Evolutionary conservation across 1,140 invertebrate genomes (phyloP).

Genomic region (Drosophila virilis): DNA sequence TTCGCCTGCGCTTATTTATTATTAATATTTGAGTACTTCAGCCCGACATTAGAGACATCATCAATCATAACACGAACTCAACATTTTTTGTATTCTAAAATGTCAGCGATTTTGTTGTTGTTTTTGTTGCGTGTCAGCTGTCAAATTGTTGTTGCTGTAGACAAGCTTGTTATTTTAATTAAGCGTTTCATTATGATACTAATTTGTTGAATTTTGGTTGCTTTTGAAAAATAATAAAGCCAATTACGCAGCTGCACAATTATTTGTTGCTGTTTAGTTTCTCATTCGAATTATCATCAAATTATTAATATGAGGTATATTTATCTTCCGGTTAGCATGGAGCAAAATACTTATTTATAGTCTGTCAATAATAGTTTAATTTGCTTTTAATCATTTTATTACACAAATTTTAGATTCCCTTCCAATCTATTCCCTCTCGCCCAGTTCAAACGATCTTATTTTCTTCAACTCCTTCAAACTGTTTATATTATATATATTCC

Average conservation of each 20-base stretch:
- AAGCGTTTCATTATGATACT: constrained; percentile 75
- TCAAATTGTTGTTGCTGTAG: constrained; percentile 42
- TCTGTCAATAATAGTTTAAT: not conserved
- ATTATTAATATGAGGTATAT: constrained; percentile 29
- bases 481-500: too few relatives aligned
- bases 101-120: constrained; percentile 38
- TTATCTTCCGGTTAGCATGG: constrained; percentile 16
- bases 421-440: too few relatives aligned
- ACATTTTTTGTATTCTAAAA: constrained; percentile 61
- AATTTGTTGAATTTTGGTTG: constrained; percentile 66
- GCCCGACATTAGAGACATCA: constrained; percentile 51
- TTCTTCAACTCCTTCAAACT: too few relatives aligned
- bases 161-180: constrained; percentile 77
- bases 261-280: constrained; percentile 19
- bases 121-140: constrained; percentile 70
- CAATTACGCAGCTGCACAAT: constrained; percentile 29
- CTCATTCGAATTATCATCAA: constrained; percentile 14
- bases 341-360: not conserved
- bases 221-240: constrained; percentile 26
- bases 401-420: too few relatives aligned
- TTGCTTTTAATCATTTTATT: too few relatives aligned
- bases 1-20: constrained; percentile 16
- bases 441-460: too few relatives aligned
- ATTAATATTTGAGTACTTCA: constrained; percentile 37
- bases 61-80: constrained; percentile 61